These are phyloP conservation scores for Microctenopoma steveboyesi DNA, from an alignment of 2,797 vertebrate genomes.

Conservation along the genomic window DNA sequence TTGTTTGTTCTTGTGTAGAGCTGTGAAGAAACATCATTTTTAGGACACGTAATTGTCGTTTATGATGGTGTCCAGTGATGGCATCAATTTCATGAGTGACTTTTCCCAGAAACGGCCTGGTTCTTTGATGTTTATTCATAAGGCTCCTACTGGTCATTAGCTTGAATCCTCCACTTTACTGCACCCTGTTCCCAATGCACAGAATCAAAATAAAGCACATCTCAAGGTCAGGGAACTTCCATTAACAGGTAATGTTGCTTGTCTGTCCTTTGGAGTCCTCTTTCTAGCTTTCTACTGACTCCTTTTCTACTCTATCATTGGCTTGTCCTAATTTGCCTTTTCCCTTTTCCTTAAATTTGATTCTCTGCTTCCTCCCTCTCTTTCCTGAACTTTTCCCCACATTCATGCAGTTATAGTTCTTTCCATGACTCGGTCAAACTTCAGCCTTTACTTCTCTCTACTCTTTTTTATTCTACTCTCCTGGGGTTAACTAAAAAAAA, in stretches of 20 bases:
- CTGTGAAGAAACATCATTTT: too few relatives aligned
- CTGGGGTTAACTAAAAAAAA: slow-evolving; percentile 24
- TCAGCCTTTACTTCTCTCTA: slow-evolving; percentile 12
- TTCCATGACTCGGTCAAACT: slow-evolving; percentile 17
- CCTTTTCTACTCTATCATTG: neutral
- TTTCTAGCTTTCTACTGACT: slow-evolving; percentile 12
- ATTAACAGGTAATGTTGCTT: slow-evolving; percentile 3
- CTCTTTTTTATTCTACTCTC: neutral
- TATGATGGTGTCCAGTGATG: neutral
- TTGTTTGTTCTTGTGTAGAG: too few relatives aligned
- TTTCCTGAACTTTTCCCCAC: neutral
- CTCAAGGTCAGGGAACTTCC: slow-evolving; percentile 32
- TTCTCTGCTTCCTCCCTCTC: neutral
- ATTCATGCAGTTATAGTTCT: slow-evolving; percentile 1
- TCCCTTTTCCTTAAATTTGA: slow-evolving; percentile 6
- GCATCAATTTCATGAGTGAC: neutral
- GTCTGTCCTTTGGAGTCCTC: slow-evolving; percentile 7
- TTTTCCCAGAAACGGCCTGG: neutral
- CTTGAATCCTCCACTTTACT: slow-evolving; percentile 15
- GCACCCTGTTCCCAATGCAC: neutral
- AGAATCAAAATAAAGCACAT: slow-evolving; percentile 4
- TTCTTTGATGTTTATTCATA: slow-evolving; percentile 1
- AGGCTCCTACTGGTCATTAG: slow-evolving; percentile 4
- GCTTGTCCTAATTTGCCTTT: slow-evolving; percentile 20
- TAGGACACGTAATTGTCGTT: too few relatives aligned